Percentiles rank a stretch among this genome's conserved stretches.
These are phyloP conservation scores for Acleris literana DNA, from an alignment of 2,888 invertebrate genomes.

Conservation along the genomic window DNA sequence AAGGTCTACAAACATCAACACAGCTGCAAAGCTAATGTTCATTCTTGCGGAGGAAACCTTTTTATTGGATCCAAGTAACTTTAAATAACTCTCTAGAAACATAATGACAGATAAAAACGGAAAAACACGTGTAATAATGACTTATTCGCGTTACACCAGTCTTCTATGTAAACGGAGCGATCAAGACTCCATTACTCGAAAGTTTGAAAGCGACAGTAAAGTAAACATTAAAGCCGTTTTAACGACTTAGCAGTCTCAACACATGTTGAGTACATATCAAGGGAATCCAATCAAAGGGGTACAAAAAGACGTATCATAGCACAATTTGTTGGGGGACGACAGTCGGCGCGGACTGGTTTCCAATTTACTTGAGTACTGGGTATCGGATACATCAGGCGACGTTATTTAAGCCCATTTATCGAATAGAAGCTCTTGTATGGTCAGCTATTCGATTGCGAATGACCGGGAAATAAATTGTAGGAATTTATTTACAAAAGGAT, in stretches of 20 bases:
- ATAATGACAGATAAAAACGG: neutral
- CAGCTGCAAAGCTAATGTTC: too few species aligned
- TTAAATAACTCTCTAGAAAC: neutral
- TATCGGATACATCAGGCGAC: conserved; percentile 13
- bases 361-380: conserved; percentile 30
- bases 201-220: conserved; percentile 27
- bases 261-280: conserved; percentile 26
- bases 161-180: conserved; percentile 20
- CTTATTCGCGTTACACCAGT: conserved; percentile 10
- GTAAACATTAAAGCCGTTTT: conserved; percentile 27
- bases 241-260: conserved; percentile 14
- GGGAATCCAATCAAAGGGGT: conserved; percentile 31
- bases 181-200: conserved; percentile 27
- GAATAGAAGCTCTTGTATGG: neutral
- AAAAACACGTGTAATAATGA: conserved; percentile 9
- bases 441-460: neutral
- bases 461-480: too few species aligned
- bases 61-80: too few species aligned
- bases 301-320: conserved; percentile 15
- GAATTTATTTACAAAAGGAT: neutral
- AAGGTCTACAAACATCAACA: too few species aligned
- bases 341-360: conserved; percentile 16
- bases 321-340: conserved; percentile 19
- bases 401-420: conserved; percentile 4
- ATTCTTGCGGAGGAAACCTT: too few species aligned